Evolutionary conservation across 2,113 vertebrate species (phyloP), one percentile per base, ranked within the genome.

Genomic region (Serilophus lunatus): DNA sequence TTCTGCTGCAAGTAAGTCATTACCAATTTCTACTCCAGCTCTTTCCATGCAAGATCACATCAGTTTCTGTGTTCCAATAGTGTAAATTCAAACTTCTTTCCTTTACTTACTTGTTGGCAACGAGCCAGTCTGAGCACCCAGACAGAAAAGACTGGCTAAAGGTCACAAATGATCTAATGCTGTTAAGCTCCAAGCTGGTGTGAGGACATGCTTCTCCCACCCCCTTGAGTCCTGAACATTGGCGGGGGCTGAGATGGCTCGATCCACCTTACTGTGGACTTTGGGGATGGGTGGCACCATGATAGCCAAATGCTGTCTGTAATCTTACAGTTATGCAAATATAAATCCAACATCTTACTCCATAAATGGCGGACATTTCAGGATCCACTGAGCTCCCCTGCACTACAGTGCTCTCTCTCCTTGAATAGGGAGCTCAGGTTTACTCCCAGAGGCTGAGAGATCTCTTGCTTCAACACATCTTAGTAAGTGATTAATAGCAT

Each of bases 241-340:
- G 1, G 0, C 23, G 15, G 22, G 20, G 14, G 2, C 31, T 36
- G 25, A 4, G 8, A 22, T 12, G 10, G 2, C 17, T 68, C 31
- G 8, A 36, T 64, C 20, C 26, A 44, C 31, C 35, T 13, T 18
- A 33, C 1, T 23, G 26, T 19, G 26, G 22, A 13, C 22, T 15
- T 69, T 36, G 2, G n/a, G 66, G 12, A 36, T 69, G 66, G 25
- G 49, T 65, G 35, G 13, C 6, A 88, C 18, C 4, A 7, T 17
- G 42, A 17, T 4, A 35, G 17, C 4, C 49, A 71, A 71, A 79
- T 56, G 2, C 20, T 65, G 20, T 23, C 68, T 22, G 14, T 17
- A 36, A 7, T 16, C 13, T 42, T 23, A 10, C 35, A 36, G 5
- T 23, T 16, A 6, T 23, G 22, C 44, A 72, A 44, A 57, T 1